Evolutionary conservation across 2,113 vertebrate genomes (phyloP), one percentile per base, ranked within the genome.

Genomic region (Osmerus eperlanus): DNA sequence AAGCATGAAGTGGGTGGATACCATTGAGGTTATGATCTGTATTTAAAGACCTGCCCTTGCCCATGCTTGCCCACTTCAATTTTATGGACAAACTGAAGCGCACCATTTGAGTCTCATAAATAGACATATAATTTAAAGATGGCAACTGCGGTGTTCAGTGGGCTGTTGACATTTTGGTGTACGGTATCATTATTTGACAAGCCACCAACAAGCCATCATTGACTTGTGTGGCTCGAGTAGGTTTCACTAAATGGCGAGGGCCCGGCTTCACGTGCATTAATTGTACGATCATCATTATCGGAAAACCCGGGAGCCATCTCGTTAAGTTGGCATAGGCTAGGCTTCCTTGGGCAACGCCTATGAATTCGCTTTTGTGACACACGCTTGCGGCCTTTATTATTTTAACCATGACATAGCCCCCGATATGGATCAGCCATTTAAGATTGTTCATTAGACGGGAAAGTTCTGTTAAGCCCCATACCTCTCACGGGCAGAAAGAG

Each of bases 401-500:
- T 80, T 65, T 63, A 85, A 80, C 23, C 76, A 67, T 53, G 65
- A 70, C 36, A 65, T 52, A 58, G 9, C 32, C 47, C 54, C 32
- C 18, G 72, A 80, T 81, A 70, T 68, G 68, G 52, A 72, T 72
- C 71, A 65, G 73, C 41, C 67, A 68, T 76, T 72, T 71, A 60
- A 72, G 74, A 19, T 79, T 73, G 73, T 80, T 84, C 78, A 81
- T 83, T 81, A 78, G 81, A 82, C 71, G 77, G 68, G 78, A 85
- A 71, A 74, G 80, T 80, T 70, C 73, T 82, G 76, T 74, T 87
- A 79, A 78, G 68, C 78, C 77, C 81, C 80, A 77, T 86, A 77
- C 78, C 81, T 47, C 84, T 89, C 86, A 79, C 52, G 62, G 83
- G 85, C 75, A 71, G 67, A 68, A 78, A 91, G 81, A 88, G 88